Evolutionary conservation across 2,113 vertebrate genomes (phyloP).

Genomic region (Dunckerocampus dactyliophorus): DNA sequence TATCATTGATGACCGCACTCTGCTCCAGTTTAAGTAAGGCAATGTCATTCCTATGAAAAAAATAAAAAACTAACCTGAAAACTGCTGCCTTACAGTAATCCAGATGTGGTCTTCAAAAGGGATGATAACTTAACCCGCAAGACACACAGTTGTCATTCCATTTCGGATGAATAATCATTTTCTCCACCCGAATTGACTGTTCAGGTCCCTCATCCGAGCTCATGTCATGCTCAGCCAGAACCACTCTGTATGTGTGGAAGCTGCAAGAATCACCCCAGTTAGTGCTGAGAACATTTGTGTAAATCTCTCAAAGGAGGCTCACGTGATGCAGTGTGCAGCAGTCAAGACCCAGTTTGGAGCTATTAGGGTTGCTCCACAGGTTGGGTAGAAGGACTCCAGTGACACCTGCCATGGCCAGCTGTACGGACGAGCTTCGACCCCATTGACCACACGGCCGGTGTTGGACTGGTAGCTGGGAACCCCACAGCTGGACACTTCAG

Average conservation of each 20-base stretch:
- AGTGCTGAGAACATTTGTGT: not conserved
- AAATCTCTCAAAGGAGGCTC: not conserved
- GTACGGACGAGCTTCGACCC: constrained; percentile 54
- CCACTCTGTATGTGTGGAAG: constrained; percentile 62
- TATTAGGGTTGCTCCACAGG: constrained; percentile 64
- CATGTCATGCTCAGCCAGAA: constrained; percentile 62
- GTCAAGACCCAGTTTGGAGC: constrained; percentile 64
- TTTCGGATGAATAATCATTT: constrained; percentile 62
- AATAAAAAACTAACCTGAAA: not conserved
- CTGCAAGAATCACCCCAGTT: constrained; percentile 24
- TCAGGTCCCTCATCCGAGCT: constrained; percentile 53
- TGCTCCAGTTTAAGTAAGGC: constrained; percentile 60
- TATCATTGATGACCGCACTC: constrained; percentile 51
- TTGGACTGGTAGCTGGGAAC: constrained; percentile 31
- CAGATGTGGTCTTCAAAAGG: not conserved
- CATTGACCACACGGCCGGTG: constrained; percentile 54
- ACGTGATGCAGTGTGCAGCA: constrained; percentile 65
- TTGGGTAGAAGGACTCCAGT: constrained; percentile 57
- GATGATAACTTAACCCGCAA: constrained; percentile 49
- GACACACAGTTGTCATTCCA: constrained; percentile 63
- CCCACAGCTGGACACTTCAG: constrained; percentile 56
- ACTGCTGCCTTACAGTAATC: not conserved
- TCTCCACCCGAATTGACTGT: constrained; percentile 53
- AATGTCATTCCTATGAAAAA: constrained; percentile 57
- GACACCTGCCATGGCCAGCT: constrained; percentile 73